Base-by-base conservation (phyloP, 1,140 invertebrate species). In the Bombyx mandarina region DNA sequence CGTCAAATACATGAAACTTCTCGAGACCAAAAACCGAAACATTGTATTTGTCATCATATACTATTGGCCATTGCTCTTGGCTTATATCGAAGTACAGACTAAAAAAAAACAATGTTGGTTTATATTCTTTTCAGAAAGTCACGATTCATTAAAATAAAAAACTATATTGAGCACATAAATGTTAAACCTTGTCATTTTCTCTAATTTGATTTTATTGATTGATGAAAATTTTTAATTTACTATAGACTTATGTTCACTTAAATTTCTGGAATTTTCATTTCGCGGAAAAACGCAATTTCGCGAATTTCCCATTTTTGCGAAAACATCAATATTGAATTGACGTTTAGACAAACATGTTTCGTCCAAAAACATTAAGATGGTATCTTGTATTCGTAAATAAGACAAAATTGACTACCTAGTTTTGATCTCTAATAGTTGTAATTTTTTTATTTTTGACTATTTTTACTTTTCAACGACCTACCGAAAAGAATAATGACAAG, bases 1-100 rank as follows among this genome's bases (percentile, higher is more conserved):
- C 90, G 90, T 97, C 95, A 86, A 97, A 97, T n/a, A 95, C 93
- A 89, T 97, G 95, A 12, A 95, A 87, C 75, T 93, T 95, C 84
- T 97, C 94, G 51, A 97, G 82, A 22, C 94, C 94, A 69, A 90
- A 87, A 75, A 96, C 94, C n/a, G 89, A 89, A 58, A 97, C 95
- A 85, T 96, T 94, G 79, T 97, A 97, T 56, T 93, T 90, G 43
- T 90, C 78, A 57, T 91, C 88, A 77, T 95, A 97, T 2, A 97
- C 90, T 60, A 97, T 92, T 6, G 95, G 94, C 83, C 90, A 90
- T 67, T 91, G 83, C 57, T 81, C 68, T 7, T 81, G 73, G 57
- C 70, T 73, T 45, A 88, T 86, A 67, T 88, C 83, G 56, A 88
- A 78, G 63, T 88, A 84, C 50, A 88, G 66, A 58, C 80, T 84